phyloP scores from a whole-genome alignment of 2,113 vertebrate genomes.

The Orientallactaga bullata region DNA sequence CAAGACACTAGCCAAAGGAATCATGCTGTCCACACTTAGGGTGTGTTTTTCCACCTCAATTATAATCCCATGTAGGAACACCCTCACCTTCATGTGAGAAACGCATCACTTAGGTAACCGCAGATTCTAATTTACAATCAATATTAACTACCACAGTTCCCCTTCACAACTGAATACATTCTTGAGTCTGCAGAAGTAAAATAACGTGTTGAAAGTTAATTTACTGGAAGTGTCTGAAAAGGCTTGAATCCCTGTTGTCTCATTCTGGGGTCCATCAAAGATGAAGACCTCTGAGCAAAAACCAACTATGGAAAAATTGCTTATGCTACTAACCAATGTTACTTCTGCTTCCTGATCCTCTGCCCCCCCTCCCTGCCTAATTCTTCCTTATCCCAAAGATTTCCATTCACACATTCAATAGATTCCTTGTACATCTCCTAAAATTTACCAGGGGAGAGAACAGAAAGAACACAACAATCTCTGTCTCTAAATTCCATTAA shows the following conservation, averaged over 20 bases:
- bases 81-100: background rate
- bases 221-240: background rate
- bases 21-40: background rate
- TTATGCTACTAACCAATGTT: background rate
- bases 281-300: background rate
- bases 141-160: background rate
- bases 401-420: background rate
- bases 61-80: background rate
- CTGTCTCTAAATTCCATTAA: background rate
- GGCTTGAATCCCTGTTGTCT: background rate
- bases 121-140: background rate
- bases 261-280: background rate
- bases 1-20: background rate
- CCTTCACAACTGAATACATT: background rate
- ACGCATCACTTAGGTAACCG: background rate
- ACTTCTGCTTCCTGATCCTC: background rate
- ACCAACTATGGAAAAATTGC: background rate
- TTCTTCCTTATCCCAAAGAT: background rate
- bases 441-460: background rate
- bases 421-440: background rate
- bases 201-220: background rate
- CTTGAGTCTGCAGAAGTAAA: background rate
- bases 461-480: background rate
- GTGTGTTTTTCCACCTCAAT: background rate
- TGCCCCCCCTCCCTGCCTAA: background rate